Base-by-base conservation (phyloP, 2,113 vertebrate genomes). In the Apeltes quadracus region DNA sequence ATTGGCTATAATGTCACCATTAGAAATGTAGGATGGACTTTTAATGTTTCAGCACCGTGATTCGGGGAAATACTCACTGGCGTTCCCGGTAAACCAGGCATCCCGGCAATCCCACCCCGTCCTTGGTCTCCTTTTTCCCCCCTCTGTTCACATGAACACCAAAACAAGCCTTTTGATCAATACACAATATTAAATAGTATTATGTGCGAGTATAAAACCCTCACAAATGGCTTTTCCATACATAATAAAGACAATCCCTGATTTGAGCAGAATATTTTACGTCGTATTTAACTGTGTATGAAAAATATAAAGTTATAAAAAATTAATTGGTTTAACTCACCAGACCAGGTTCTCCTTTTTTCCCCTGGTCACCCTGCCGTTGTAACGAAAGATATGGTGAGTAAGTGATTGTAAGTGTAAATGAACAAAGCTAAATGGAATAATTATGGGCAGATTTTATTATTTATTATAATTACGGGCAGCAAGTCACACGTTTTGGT, bases 1-100 rank as follows among this genome's bases (percentile, higher is more conserved):
- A 18, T 34, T 54, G 58, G 25, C 44, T 54, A 69, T 14, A 15
- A 76, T 36, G 25, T 53, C n/a, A 29, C 18, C 9, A 32, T 66
- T 65, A 61, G 36, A 82, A 65, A 57, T 1, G 10, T n/a, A 61
- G 20, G 20, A 67, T 39, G 44, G 20, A 38, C 15, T n/a, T 22
- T 1, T 38, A 18, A 57, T 65, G 51, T 53, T 72, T 36, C 7
- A 43, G 48, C 1, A 13, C 1, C 1, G 0, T 44, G n/a, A 53
- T 10, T 56, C 27, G 51, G 15, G 18, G 23, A 11, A 41, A 78
- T 62, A 92, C 93, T 92, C 82, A 95, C 94, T 23, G 94, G 93
- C 61, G 89, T 90, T 67, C 94, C 94, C 0, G 93, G 94, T 81
- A 95, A 88, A 38, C 94, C 94, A 43, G 94, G 92, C 58, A 94